A percentile compares a stretch with the other conserved stretches of the same genome.
These are phyloP conservation scores for Drosophila paucipuncta DNA, from an alignment of 2,888 invertebrate genomes.

Conservation along the genomic window DNA sequence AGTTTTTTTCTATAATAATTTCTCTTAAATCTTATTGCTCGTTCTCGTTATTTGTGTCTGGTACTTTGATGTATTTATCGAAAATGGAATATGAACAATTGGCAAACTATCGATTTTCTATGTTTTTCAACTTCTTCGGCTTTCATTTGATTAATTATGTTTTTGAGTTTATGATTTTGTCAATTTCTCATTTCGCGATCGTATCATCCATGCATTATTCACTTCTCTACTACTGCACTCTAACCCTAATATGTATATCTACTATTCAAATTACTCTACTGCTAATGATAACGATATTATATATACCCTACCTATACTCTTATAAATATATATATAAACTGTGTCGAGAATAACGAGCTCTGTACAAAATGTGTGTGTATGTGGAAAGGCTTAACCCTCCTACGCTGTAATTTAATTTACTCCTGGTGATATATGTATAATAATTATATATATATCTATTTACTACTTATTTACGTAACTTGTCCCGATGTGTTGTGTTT, in stretches of 20 bases:
- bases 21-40: slow-evolving; percentile 27
- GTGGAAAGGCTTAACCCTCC: slow-evolving; percentile 5
- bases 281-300: slow-evolving; percentile 22
- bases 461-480: slow-evolving; percentile 11
- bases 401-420: background rate
- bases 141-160: slow-evolving; percentile 42
- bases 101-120: slow-evolving; percentile 24
- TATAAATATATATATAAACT: slow-evolving; percentile 49
- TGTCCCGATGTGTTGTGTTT: background rate
- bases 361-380: slow-evolving; percentile 48
- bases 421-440: slow-evolving; percentile 22
- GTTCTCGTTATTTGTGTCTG: slow-evolving; percentile 41
- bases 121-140: slow-evolving; percentile 30
- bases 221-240: slow-evolving; percentile 53
- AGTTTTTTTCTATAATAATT: slow-evolving; percentile 4
- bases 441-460: slow-evolving; percentile 17
- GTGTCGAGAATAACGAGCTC: slow-evolving; percentile 27
- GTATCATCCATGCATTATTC: slow-evolving; percentile 70
- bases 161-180: slow-evolving; percentile 45
- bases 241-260: slow-evolving; percentile 20
- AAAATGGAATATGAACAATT: slow-evolving; percentile 12
- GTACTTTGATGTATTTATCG: slow-evolving; percentile 26
- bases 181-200: slow-evolving; percentile 56
- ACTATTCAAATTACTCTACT: slow-evolving; percentile 17
- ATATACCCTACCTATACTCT: slow-evolving; percentile 26